Conservation (phyloP, 2,888 invertebrate species). For the Lydus trimaculatus region DNA sequence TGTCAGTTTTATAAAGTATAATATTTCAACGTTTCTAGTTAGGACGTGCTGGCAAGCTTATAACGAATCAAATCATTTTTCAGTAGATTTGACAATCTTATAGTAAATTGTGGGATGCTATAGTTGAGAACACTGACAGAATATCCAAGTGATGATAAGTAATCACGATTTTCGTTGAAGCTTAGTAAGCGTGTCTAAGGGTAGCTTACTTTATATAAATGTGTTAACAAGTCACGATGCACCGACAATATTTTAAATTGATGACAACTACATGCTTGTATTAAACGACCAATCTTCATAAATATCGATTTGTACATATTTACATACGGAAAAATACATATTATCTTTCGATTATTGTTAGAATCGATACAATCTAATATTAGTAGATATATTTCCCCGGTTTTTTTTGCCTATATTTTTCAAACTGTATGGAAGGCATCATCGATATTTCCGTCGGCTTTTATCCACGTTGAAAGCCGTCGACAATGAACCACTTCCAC, state of each 20-base stretch:
- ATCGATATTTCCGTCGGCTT: constrained; percentile 1
- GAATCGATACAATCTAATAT: background rate
- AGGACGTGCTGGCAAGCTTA: background rate
- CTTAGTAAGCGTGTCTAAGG: background rate
- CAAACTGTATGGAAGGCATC: background rate
- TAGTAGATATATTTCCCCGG: background rate
- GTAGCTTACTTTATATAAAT: background rate
- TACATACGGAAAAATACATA: background rate
- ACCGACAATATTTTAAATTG: background rate
- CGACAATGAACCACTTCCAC: background rate
- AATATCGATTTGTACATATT: background rate
- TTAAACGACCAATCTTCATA: background rate
- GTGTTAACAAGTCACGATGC: constrained; percentile 11
- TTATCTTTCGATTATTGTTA: background rate
- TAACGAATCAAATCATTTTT: constrained; percentile 6
- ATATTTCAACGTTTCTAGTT: constrained; percentile 1
- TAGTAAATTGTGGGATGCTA: background rate
- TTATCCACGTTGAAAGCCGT: background rate
- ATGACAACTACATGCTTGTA: constrained; percentile 3
- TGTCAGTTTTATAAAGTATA: constrained; percentile 1
- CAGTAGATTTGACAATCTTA: constrained; percentile 12
- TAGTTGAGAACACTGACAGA: constrained; percentile 1
- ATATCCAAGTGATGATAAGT: constrained; percentile 9
- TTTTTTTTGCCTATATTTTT: background rate
- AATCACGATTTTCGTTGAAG: background rate